phyloP scores from a whole-genome alignment of 2,113 vertebrate genomes.

The Tragelaphus scriptus region DNA sequence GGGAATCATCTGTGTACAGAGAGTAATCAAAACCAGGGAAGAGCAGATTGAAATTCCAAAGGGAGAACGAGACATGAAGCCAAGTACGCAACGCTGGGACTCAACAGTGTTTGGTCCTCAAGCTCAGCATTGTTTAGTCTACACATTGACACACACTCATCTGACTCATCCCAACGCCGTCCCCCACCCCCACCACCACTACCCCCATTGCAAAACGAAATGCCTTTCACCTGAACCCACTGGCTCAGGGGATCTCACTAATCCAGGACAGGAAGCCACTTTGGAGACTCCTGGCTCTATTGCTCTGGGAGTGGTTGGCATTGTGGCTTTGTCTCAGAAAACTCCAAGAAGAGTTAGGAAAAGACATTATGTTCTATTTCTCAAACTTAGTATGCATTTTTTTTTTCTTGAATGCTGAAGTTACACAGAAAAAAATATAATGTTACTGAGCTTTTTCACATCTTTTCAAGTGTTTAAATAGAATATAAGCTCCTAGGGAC shows the following conservation, averaged over 20 bases:
- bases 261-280: background rate
- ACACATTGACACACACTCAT: background rate
- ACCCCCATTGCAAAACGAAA: too few species aligned
- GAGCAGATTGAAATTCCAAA: background rate
- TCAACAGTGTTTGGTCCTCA: background rate
- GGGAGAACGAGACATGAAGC: background rate
- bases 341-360: background rate
- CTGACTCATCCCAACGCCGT: background rate
- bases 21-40: background rate
- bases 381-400: background rate
- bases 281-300: background rate
- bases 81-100: background rate
- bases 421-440: background rate
- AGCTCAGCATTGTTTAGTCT: background rate
- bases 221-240: background rate
- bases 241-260: background rate
- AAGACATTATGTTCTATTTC: background rate
- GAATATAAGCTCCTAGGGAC: background rate
- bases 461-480: background rate
- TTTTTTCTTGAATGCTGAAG: background rate
- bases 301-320: background rate
- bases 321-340: background rate
- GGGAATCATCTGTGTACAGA: background rate
- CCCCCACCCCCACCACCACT: background rate
- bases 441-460: background rate